Conservation (phyloP, 2,113 vertebrate species). For the Datnioides undecimradiatus region DNA sequence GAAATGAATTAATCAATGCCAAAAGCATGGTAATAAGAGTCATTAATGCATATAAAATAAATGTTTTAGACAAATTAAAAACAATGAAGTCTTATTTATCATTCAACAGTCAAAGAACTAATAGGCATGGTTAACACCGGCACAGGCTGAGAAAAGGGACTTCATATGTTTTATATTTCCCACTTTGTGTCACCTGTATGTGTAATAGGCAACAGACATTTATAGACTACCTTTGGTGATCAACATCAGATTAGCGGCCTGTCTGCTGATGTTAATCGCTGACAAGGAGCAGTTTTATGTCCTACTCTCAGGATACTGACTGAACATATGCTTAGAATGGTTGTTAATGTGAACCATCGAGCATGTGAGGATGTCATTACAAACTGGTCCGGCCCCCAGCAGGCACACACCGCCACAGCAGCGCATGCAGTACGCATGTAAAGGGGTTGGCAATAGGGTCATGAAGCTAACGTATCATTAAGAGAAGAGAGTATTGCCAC, state of each 20-base stretch:
- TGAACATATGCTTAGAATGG: constrained; percentile 15
- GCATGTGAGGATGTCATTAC: constrained; percentile 1
- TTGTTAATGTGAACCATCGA: neutral
- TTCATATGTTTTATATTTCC: neutral
- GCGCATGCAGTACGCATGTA: constrained; percentile 4
- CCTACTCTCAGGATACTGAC: neutral
- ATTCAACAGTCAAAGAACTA: too few species aligned
- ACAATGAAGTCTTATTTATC: too few species aligned
- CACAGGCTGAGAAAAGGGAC: too few species aligned
- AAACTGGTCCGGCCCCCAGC: constrained; percentile 20
- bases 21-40: neutral
- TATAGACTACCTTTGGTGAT: neutral
- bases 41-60: too few species aligned
- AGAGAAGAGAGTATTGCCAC: constrained; percentile 39
- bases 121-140: too few species aligned
- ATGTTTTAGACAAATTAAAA: too few species aligned
- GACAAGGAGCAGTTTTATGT: neutral
- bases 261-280: neutral
- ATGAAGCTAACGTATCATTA: constrained; percentile 39
- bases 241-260: neutral
- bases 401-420: constrained; percentile 7
- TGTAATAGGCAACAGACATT: too few species aligned
- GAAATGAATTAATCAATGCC: neutral
- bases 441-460: neutral
- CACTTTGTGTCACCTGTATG: neutral